phyloP scores from a whole-genome alignment of 2,888 invertebrate genomes.

The Unio pictorum region DNA sequence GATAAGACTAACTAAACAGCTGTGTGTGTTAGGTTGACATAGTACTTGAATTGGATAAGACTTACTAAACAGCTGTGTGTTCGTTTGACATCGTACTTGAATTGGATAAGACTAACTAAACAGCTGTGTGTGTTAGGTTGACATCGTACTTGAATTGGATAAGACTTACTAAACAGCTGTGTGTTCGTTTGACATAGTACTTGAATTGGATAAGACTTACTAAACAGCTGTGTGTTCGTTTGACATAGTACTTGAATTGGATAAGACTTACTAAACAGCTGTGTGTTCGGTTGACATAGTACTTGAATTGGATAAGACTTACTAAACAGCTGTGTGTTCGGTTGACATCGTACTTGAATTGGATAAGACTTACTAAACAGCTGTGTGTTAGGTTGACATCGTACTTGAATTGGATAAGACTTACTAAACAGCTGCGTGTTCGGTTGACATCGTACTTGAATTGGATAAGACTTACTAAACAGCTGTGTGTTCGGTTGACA shows the following conservation, averaged over 20 bases:
- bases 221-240: constrained; percentile 62
- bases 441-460: background rate
- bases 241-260: too few relatives aligned
- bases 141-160: too few relatives aligned
- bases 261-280: constrained; percentile 68
- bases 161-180: constrained; percentile 69
- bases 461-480: constrained; percentile 64
- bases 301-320: constrained; percentile 30
- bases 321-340: constrained; percentile 67
- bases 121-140: constrained; percentile 49
- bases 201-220: constrained; percentile 49
- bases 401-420: constrained; percentile 16
- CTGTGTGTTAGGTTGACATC: constrained; percentile 29
- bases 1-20: constrained; percentile 67
- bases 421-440: constrained; percentile 69
- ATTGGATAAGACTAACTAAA: constrained; percentile 63
- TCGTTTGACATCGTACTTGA: too few relatives aligned
- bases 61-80: constrained; percentile 70
- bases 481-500: constrained; percentile 44
- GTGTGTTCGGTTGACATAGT: constrained; percentile 20
- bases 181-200: constrained; percentile 12
- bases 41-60: background rate
- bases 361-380: constrained; percentile 67
- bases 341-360: too few relatives aligned
- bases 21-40: constrained; percentile 31